These are phyloP conservation scores for Dicyrtoma fusca DNA, from an alignment of 2,888 invertebrate species.

Conservation along the genomic window DNA sequence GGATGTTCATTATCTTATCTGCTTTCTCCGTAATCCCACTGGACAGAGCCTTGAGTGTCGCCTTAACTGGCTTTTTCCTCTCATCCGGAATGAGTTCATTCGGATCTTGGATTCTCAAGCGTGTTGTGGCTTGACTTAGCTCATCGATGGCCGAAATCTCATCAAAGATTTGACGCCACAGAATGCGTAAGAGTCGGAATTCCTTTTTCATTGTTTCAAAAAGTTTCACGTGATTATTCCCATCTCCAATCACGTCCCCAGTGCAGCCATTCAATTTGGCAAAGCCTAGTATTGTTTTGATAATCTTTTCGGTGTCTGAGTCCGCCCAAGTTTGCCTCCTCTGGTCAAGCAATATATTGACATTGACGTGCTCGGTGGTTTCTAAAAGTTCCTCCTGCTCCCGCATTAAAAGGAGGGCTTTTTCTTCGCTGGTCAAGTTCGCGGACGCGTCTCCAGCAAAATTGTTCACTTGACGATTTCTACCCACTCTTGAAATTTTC, in stretches of 20 bases:
- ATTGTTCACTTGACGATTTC: conserved; percentile 52
- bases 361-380: conserved; percentile 58
- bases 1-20: conserved; percentile 48
- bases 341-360: conserved; percentile 57
- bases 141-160: conserved; percentile 70
- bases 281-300: conserved; percentile 60
- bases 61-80: conserved; percentile 21
- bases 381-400: conserved; percentile 58
- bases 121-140: conserved; percentile 61
- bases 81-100: background rate
- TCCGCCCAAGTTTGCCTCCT: conserved; percentile 69
- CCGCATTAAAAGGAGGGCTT: conserved; percentile 43
- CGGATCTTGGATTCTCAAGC: conserved; percentile 38
- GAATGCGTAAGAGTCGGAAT: conserved; percentile 63
- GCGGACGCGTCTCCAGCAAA: conserved; percentile 38
- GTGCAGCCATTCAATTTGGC: conserved; percentile 60
- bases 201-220: conserved; percentile 69
- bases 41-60: conserved; percentile 41
- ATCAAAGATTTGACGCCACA: conserved; percentile 62
- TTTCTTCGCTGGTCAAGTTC: conserved; percentile 47
- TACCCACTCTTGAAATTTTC: conserved; percentile 52
- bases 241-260: conserved; percentile 61
- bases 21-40: conserved; percentile 40
- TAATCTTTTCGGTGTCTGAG: conserved; percentile 58
- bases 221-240: conserved; percentile 64